Conservation (phyloP, 2,888 invertebrate species). For the Amiota minor region DNA sequence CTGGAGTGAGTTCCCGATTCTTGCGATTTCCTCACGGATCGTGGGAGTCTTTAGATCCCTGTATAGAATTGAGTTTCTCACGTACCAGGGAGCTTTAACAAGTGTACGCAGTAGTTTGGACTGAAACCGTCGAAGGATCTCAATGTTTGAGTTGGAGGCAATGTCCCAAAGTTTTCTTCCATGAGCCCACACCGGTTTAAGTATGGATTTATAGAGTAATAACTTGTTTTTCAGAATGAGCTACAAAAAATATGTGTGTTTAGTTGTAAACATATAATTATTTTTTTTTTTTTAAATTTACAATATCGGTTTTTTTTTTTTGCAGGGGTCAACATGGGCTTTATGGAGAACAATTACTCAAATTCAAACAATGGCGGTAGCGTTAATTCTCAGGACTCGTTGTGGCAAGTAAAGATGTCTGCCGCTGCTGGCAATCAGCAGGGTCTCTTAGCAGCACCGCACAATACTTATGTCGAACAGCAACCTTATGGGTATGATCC, state of each 20-base stretch:
- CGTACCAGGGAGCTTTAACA: no score
- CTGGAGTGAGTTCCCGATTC: no score
- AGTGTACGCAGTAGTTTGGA: no score
- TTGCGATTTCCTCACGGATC: no score
- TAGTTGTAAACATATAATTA: background rate
- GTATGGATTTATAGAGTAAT: no score
- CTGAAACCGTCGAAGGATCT: no score
- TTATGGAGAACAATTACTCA: constrained; percentile 92
- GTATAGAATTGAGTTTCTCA: no score
- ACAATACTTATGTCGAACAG: constrained; percentile 78
- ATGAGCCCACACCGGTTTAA: no score
- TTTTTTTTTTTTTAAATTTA: constrained; percentile 5
- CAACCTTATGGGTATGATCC: constrained; percentile 86
- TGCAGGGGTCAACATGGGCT: constrained; percentile 89
- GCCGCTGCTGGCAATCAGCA: constrained; percentile 81
- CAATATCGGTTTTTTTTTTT: constrained; percentile 8
- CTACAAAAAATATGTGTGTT: background rate
- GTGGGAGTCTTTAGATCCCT: no score
- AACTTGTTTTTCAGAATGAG: no score
- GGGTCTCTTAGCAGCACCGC: constrained; percentile 74
- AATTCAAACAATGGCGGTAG: constrained; percentile 96
- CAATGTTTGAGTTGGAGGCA: no score
- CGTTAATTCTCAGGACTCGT: constrained; percentile 93
- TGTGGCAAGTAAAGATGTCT: constrained; percentile 95
- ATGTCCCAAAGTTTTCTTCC: no score